Evolutionary conservation across 1,140 invertebrate species (phyloP).

Genomic region (Bombus confusus): DNA sequence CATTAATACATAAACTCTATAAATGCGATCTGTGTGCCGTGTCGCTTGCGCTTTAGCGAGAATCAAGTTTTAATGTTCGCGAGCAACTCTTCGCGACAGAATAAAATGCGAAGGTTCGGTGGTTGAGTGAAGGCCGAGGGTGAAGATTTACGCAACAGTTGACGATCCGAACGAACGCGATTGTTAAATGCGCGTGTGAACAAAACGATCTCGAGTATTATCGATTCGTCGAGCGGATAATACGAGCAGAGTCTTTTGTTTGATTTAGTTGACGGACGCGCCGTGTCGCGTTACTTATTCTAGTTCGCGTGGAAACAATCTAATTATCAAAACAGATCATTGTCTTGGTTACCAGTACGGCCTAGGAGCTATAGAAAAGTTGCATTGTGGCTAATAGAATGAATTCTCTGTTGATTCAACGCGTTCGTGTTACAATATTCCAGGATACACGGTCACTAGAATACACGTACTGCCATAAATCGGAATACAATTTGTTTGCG

Average conservation of each 20-base stretch:
- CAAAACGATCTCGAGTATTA: conserved; percentile 16
- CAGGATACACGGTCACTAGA: too few relatives aligned
- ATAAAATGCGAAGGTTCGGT: neutral
- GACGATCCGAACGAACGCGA: neutral
- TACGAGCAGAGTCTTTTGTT: conserved; percentile 24
- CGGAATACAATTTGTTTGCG: neutral
- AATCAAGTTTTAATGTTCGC: neutral
- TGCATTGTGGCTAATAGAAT: neutral
- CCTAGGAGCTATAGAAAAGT: neutral
- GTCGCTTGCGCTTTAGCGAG: too few relatives aligned
- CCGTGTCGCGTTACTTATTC: conserved; percentile 31
- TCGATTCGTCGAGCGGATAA: conserved; percentile 36
- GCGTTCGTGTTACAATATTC: too few relatives aligned
- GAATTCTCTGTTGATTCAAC: neutral
- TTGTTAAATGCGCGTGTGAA: neutral
- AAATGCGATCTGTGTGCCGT: too few relatives aligned
- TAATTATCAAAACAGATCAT: conserved; percentile 36
- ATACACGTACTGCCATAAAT: too few relatives aligned
- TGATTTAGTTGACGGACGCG: conserved; percentile 24
- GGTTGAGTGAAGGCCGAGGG: neutral
- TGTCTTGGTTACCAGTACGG: conserved; percentile 14
- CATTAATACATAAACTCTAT: too few relatives aligned
- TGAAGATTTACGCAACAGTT: neutral
- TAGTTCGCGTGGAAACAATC: conserved; percentile 15
- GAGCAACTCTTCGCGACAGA: neutral